Conservation (phyloP, 2,797 vertebrate species). For the Mormyrus hasselquistii region DNA sequence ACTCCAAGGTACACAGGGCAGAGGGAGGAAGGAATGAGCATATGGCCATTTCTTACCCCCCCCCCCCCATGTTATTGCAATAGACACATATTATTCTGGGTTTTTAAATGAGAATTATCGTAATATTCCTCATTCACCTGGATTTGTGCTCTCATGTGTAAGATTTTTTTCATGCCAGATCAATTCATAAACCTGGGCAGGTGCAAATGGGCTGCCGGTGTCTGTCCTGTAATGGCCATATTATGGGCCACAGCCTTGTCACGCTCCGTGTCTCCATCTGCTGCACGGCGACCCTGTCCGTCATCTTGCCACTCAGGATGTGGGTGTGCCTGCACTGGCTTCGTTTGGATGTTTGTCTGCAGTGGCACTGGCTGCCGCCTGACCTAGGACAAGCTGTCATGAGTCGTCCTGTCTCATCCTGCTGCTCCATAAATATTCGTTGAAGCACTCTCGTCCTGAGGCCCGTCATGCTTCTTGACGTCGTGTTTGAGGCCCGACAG, state of each 20-base stretch:
- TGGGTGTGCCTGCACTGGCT: neutral
- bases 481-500: neutral
- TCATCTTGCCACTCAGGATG: neutral
- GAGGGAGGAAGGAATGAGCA: neutral
- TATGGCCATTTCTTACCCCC: neutral
- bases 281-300: neutral
- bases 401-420: neutral
- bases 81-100: neutral
- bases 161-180: neutral
- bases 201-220: conserved; percentile 7
- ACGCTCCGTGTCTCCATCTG: neutral
- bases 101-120: neutral
- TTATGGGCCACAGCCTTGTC: neutral
- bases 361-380: neutral
- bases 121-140: neutral
- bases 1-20: neutral
- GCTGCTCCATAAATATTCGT: neutral
- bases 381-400: neutral
- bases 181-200: conserved; percentile 38
- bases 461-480: neutral
- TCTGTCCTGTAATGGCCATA: neutral
- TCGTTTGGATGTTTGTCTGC: neutral
- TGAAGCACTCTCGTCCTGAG: neutral
- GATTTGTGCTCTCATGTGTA: neutral
- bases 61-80: neutral